These are phyloP conservation scores for Thymallus thymallus DNA, from an alignment of 2,113 vertebrate genomes.

Conservation along the genomic window DNA sequence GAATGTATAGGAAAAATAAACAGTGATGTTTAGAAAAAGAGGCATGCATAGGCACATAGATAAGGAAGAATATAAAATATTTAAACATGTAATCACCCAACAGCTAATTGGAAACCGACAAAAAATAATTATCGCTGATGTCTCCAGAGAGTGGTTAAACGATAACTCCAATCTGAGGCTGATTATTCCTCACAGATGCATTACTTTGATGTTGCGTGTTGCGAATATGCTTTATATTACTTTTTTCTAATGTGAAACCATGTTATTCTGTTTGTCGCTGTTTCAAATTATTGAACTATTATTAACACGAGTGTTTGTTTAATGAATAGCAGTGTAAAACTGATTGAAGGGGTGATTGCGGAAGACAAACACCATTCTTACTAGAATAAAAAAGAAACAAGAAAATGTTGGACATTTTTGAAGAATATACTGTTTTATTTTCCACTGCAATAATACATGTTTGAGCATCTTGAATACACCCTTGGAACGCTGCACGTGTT, in stretches of 20 bases:
- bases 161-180: constrained; percentile 13
- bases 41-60: constrained; percentile 6
- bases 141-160: constrained; percentile 29
- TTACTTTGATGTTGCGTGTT: background rate
- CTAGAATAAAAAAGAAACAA: no score
- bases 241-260: background rate
- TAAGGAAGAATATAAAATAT: constrained; percentile 33
- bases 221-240: background rate
- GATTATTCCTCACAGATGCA: constrained; percentile 1
- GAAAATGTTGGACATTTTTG: no score
- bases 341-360: no score
- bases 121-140: constrained; percentile 39
- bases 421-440: no score
- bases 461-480: no score
- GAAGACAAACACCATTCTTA: no score
- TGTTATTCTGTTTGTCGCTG: background rate
- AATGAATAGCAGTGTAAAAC: no score
- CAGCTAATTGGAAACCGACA: constrained; percentile 47
- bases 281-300: background rate
- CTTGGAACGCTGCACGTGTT: no score
- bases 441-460: no score
- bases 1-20: background rate
- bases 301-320: no score
- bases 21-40: background rate
- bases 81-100: constrained; percentile 21